Evolutionary conservation across 2,797 vertebrate genomes (phyloP).

Genomic region (Lophius americanus): DNA sequence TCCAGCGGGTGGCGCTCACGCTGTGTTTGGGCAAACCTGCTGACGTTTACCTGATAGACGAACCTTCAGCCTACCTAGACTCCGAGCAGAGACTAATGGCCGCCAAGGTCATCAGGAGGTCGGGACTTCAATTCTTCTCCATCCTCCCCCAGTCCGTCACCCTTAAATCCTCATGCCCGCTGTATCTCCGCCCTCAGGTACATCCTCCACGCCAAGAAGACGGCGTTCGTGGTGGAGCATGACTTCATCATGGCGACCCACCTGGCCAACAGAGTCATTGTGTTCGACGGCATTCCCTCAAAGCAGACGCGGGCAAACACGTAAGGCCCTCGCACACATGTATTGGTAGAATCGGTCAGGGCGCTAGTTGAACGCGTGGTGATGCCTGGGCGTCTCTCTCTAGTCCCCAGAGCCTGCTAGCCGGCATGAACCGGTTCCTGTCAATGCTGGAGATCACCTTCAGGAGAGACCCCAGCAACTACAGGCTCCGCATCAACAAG

Average conservation of each 20-base stretch:
- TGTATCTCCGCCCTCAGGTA: constrained; percentile 78
- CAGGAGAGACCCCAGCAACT: constrained; percentile 98
- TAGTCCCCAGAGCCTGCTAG: constrained; percentile 92
- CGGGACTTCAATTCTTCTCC: not conserved
- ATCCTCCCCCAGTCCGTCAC: no score
- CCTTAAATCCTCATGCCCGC: no score
- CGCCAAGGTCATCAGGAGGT: constrained; percentile 97
- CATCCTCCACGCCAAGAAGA: constrained; percentile 98
- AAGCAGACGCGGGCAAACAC: constrained; percentile 91
- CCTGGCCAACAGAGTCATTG: constrained; percentile 96
- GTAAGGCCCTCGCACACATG: constrained; percentile 65
- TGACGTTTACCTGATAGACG: constrained; percentile 96
- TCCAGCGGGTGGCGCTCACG: constrained; percentile 94
- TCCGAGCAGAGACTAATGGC: constrained; percentile 98
- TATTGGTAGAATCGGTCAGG: no score
- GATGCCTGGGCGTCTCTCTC: no score
- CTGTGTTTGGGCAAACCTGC: constrained; percentile 97
- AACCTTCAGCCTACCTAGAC: constrained; percentile 96
- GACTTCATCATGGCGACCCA: constrained; percentile 99
- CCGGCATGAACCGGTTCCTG: constrained; percentile 98
- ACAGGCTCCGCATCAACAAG: constrained; percentile 98
- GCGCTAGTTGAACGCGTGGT: accelerated
- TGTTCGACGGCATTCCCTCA: constrained; percentile 96
- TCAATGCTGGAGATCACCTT: constrained; percentile 96
- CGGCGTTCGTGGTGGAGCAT: constrained; percentile 96